These are phyloP conservation scores for Lasioglossum malachurum DNA, from an alignment of 2,888 invertebrate species.

Conservation along the genomic window DNA sequence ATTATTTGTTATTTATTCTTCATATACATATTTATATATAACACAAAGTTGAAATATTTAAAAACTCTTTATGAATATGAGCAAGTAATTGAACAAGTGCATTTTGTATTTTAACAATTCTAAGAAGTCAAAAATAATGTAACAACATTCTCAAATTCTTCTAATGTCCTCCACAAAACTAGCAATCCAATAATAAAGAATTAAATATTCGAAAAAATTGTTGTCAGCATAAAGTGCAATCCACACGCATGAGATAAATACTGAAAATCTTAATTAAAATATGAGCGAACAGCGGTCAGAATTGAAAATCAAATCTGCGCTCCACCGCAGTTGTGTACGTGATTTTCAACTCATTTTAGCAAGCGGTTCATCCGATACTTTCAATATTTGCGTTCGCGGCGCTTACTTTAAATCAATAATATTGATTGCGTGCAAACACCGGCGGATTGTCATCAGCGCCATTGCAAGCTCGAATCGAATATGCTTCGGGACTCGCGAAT, in stretches of 20 bases:
- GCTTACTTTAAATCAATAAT: constrained; percentile 47
- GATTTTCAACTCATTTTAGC: constrained; percentile 18
- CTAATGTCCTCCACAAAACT: background rate
- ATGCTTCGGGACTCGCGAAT: background rate
- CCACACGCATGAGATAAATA: background rate
- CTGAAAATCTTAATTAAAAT: background rate
- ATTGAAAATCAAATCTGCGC: constrained; percentile 8
- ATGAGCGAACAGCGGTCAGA: background rate
- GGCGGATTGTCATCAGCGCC: constrained; percentile 19
- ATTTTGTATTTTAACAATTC: no score
- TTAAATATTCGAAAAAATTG: background rate
- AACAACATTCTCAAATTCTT: no score
- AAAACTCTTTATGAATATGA: background rate
- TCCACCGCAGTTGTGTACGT: constrained; percentile 18
- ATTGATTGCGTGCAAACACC: constrained; percentile 56
- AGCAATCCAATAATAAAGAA: background rate
- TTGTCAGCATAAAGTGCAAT: background rate
- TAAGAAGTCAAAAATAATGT: no score
- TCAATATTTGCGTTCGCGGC: constrained; percentile 53
- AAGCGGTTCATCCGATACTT: constrained; percentile 30
- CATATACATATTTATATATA: background rate
- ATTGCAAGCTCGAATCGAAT: constrained; percentile 6
- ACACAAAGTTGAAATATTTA: background rate
- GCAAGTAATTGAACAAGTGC: background rate
- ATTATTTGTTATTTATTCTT: background rate